Base-by-base conservation (phyloP, 2,888 invertebrate genomes). In the Psylliodes chrysocephalus region DNA sequence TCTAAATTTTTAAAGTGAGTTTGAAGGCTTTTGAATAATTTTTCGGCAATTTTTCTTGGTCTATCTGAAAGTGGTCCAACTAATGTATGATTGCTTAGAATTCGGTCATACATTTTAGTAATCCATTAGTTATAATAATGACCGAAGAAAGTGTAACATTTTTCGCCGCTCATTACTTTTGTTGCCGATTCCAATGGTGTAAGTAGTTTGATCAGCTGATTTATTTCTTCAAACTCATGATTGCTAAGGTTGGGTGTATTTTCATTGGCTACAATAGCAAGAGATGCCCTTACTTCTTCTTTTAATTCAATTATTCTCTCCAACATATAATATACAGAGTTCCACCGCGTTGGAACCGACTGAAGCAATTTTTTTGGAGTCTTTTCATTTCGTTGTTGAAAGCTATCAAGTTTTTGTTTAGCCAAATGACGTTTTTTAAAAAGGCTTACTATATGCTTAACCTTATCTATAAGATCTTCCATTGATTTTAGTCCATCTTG, bases 131-230 rank as follows among this genome's bases (percentile, higher is more conserved):
- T 28, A 63, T 17, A 25, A 44, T 17, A 10, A 63, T 59, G 1
- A 64, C 46, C 17, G 22, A 28, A 8, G 54, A 64, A 7, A 40
- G 57, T 7, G 49, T 54, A 2, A 59, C 17, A n/a, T 59, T 60
- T 66, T 52, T 66, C 56, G 4, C 60, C 66, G 55, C 66, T 63
- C 17, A 66, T 46, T n/a, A 33, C 19, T 22, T 35, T 44, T 15
- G 64, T 60, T 1, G 40, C 8, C 5, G 15, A 19, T 55, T 66
- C 63, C 7, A 60, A 19, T 7, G 60, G 52, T 28, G 35, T 28
- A 6, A 60, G 38, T 7, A 66, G 40, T 25, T 55, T 7, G 1
- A n/a, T 10, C 8, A 60, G n/a, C 12, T 66, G 63, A 30, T 60
- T 60, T 10, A 63, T 1, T 30, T 63, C 8, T 5, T 15, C 10